Conservation (phyloP, 53 echinoderm and acorn worm species). For the Holothuria leucospilota region DNA sequence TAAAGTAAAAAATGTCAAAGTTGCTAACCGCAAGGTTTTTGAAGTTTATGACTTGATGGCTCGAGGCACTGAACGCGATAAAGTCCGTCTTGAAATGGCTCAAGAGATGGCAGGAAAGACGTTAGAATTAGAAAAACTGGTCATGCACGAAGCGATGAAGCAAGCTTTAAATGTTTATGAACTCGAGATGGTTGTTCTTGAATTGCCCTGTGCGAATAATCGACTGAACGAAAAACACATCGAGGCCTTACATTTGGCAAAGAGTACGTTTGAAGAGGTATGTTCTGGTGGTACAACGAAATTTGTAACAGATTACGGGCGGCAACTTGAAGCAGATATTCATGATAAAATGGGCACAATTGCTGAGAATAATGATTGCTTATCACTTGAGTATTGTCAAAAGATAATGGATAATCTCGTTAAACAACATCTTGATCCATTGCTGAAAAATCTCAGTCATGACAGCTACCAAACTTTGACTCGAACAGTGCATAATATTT, state of each 20-base stretch:
- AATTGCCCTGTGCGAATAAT: not conserved
- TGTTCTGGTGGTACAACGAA: not conserved
- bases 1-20: not conserved
- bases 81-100: not conserved
- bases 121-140: not conserved
- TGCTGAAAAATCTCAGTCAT: not conserved
- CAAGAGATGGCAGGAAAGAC: no score
- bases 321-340: not conserved
- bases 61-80: not conserved
- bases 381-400: conserved; percentile 15
- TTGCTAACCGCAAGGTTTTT: not conserved
- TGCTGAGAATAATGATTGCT: not conserved
- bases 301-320: not conserved
- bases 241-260: not conserved
- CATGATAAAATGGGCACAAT: not conserved
- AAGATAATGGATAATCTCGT: not conserved
- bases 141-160: not conserved
- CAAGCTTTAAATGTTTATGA: not conserved
- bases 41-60: not conserved
- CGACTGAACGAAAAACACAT: not conserved
- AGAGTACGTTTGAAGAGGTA: not conserved
- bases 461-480: not conserved
- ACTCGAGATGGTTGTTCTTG: not conserved
- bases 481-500: not conserved
- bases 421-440: not conserved